These are phyloP conservation scores for Colistium nudipinnis DNA, from an alignment of 2,113 vertebrate species.

Conservation along the genomic window DNA sequence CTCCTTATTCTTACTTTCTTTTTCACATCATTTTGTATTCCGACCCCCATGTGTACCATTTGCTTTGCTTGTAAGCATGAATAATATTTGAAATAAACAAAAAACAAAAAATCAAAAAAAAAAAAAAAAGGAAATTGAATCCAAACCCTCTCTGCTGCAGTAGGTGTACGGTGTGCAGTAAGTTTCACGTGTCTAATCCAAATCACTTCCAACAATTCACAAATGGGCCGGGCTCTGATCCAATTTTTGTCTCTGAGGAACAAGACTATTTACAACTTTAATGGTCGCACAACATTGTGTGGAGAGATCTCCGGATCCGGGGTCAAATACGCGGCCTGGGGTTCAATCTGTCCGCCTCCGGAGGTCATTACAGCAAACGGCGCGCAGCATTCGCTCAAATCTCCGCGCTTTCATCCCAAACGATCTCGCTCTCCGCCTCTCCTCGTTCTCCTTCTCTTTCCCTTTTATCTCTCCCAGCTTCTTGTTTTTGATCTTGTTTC, in stretches of 20 bases:
- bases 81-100: constrained; percentile 73
- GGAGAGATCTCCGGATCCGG: not conserved
- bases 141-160: constrained; percentile 42
- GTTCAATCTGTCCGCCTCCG: constrained; percentile 47
- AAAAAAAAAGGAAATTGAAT: constrained; percentile 1
- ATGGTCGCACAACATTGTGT: not conserved
- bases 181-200: not conserved
- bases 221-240: not conserved
- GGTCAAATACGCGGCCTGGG: constrained; percentile 36
- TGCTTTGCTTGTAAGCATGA: constrained; percentile 70
- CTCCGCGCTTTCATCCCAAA: constrained; percentile 27
- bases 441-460: not conserved
- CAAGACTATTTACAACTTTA: not conserved
- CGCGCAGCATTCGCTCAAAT: constrained; percentile 39
- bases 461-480: constrained; percentile 5
- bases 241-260: not conserved
- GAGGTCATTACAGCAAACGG: constrained; percentile 47
- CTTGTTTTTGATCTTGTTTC: constrained; percentile 34
- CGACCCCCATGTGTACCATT: constrained; percentile 36
- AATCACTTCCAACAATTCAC: not conserved
- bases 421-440: not conserved
- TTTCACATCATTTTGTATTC: constrained; percentile 31
- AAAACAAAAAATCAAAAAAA: constrained; percentile 2
- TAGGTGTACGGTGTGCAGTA: not conserved
- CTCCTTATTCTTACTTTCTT: constrained; percentile 14